Evolutionary conservation across 2,888 invertebrate species (phyloP).

Genomic region (Cryptophagus acutangulus): DNA sequence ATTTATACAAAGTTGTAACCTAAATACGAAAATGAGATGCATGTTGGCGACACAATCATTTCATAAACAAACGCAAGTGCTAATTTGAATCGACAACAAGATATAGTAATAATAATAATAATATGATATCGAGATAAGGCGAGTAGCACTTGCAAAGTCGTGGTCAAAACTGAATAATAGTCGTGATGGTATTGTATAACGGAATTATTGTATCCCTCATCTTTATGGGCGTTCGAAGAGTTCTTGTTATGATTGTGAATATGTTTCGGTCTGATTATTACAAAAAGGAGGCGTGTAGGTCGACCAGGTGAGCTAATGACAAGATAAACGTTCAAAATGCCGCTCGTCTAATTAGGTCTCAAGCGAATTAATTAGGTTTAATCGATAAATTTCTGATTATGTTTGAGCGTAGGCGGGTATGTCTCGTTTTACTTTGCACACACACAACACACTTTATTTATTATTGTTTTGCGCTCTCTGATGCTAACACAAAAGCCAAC

Average conservation of each 20-base stretch:
- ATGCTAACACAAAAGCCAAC: background rate
- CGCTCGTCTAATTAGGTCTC: conserved; percentile 31
- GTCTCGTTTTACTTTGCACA: conserved; percentile 24
- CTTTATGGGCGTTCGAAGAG: conserved; percentile 14
- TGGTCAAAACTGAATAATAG: too few species aligned
- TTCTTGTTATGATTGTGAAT: conserved; percentile 24
- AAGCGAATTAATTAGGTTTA: conserved; percentile 32
- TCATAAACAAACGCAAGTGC: too few species aligned
- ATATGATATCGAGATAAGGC: too few species aligned
- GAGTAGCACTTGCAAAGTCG: too few species aligned
- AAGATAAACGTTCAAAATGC: conserved; percentile 30
- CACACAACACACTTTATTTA: conserved; percentile 5
- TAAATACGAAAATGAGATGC: too few species aligned
- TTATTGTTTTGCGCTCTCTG: background rate
- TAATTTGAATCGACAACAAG: too few species aligned
- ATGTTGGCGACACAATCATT: too few species aligned
- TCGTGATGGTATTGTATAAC: too few species aligned
- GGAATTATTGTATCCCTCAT: too few species aligned
- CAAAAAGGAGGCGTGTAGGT: conserved; percentile 25
- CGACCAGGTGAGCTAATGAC: conserved; percentile 30
- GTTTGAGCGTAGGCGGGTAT: conserved; percentile 29
- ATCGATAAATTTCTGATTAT: conserved; percentile 34
- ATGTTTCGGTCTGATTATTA: conserved; percentile 33
- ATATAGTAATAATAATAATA: too few species aligned
- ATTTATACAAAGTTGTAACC: too few species aligned